These are phyloP conservation scores for Ophion ventricosus DNA, from an alignment of 2,888 invertebrate species.

Conservation along the genomic window DNA sequence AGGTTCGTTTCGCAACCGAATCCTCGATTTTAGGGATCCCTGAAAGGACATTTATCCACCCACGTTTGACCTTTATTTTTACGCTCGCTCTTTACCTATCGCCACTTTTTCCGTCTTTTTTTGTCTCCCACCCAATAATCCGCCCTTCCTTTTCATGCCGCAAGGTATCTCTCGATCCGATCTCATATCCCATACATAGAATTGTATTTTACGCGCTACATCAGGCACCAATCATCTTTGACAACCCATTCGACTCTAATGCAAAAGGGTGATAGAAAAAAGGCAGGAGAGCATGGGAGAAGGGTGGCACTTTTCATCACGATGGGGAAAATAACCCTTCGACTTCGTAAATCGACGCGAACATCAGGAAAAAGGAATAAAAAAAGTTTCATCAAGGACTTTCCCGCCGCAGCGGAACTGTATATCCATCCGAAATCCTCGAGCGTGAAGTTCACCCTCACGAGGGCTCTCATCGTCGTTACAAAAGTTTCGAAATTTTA, in stretches of 20 bases:
- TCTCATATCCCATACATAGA: slow-evolving; percentile 11
- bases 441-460: neutral
- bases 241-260: neutral
- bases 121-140: slow-evolving; percentile 9
- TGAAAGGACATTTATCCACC: neutral
- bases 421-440: slow-evolving; percentile 1
- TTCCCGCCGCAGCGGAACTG: neutral
- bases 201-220: slow-evolving; percentile 2
- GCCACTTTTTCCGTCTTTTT: slow-evolving; percentile 20
- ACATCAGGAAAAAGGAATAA: neutral
- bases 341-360: neutral
- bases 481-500: slow-evolving; percentile 37
- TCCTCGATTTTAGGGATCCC: too few relatives aligned
- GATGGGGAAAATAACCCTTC: too few relatives aligned
- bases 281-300: too few relatives aligned
- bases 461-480: neutral
- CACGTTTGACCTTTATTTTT: slow-evolving; percentile 31
- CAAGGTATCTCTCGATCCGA: slow-evolving; percentile 11
- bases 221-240: neutral
- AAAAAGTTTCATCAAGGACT: slow-evolving; percentile 13
- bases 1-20: too few relatives aligned
- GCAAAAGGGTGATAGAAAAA: neutral
- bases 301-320: neutral
- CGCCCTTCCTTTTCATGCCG: neutral
- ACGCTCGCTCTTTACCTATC: neutral